A percentile compares a stretch with the other conserved stretches of the same genome.
Conservation (phyloP, 2,888 invertebrate species). For the Caenorhabditis sulstoni region DNA sequence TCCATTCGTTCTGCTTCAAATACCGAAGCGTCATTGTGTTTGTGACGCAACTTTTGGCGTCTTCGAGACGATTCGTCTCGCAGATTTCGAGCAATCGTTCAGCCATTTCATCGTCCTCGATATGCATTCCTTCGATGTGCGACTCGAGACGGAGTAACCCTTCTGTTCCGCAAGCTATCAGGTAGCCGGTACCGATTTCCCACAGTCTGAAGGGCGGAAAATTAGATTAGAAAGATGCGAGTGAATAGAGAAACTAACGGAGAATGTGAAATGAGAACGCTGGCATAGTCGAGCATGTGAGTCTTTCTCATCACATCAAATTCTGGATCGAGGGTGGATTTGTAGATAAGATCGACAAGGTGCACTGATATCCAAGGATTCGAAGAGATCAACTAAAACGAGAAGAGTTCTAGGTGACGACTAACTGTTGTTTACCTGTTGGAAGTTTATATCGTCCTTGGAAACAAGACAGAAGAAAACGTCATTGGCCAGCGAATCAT, state of each 20-base stretch:
- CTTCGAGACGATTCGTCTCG: slow-evolving; percentile 49
- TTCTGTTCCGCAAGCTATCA: slow-evolving; percentile 57
- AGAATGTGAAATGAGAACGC: slow-evolving; percentile 53
- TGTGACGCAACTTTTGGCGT: slow-evolving; percentile 60
- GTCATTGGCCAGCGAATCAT: slow-evolving; percentile 18
- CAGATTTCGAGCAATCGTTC: slow-evolving; percentile 60
- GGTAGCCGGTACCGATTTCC: slow-evolving; percentile 66
- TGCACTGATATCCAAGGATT: slow-evolving; percentile 69
- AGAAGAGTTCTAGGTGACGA: background rate
- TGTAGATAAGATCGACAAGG: slow-evolving; percentile 63
- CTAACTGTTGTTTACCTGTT: slow-evolving; percentile 13
- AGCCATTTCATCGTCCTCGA: slow-evolving; percentile 65
- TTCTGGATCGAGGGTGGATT: slow-evolving; percentile 42
- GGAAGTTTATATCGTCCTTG: slow-evolving; percentile 46
- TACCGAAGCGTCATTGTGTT: slow-evolving; percentile 66
- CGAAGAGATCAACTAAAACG: slow-evolving; percentile 48
- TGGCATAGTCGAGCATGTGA: slow-evolving; percentile 59
- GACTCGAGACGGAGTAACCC: slow-evolving; percentile 61
- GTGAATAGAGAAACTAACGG: slow-evolving; percentile 19
- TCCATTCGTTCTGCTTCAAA: slow-evolving; percentile 60
- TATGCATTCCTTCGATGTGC: slow-evolving; percentile 59
- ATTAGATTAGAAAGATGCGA: background rate
- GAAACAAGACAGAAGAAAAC: slow-evolving; percentile 55
- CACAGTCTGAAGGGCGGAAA: slow-evolving; percentile 51
- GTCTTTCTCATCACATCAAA: slow-evolving; percentile 40